Evolutionary conservation across 2,797 vertebrate species (phyloP).

Genomic region (Apogon hyalosoma): DNA sequence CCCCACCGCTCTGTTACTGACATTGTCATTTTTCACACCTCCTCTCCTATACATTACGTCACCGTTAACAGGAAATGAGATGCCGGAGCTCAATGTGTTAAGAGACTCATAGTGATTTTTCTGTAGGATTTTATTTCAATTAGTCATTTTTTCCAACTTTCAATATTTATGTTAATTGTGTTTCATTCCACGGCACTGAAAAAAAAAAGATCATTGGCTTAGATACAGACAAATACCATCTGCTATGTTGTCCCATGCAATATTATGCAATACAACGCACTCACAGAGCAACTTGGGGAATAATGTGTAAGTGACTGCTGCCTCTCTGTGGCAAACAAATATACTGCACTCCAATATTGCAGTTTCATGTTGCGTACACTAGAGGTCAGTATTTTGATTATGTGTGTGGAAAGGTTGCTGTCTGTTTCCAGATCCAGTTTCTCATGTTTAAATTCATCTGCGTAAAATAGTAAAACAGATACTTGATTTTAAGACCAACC

Average conservation of each 20-base stretch:
- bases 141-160: slow-evolving; percentile 2
- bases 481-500: not conserved
- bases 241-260: slow-evolving; percentile 51
- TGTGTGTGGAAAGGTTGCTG: not conserved
- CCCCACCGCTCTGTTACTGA: slow-evolving; percentile 34
- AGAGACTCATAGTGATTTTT: slow-evolving; percentile 17
- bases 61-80: slow-evolving; percentile 67
- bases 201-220: slow-evolving; percentile 16
- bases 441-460: too few relatives aligned
- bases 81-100: slow-evolving; percentile 50
- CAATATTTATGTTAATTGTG: slow-evolving; percentile 6
- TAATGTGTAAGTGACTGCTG: slow-evolving; percentile 37
- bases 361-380: slow-evolving; percentile 7
- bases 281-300: not conserved
- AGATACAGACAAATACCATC: slow-evolving; percentile 26
- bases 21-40: slow-evolving; percentile 59
- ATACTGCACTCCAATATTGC: slow-evolving; percentile 9
- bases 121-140: not conserved
- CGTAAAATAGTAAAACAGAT: not conserved
- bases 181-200: slow-evolving; percentile 1
- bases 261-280: slow-evolving; percentile 39
- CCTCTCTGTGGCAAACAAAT: slow-evolving; percentile 48
- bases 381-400: slow-evolving; percentile 30
- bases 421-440: not conserved
- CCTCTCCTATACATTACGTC: slow-evolving; percentile 66